A percentile compares a stretch with the other conserved stretches of the same genome.
Evolutionary conservation across 2,113 vertebrate species (phyloP).

Genomic region (Heptranchias perlo): DNA sequence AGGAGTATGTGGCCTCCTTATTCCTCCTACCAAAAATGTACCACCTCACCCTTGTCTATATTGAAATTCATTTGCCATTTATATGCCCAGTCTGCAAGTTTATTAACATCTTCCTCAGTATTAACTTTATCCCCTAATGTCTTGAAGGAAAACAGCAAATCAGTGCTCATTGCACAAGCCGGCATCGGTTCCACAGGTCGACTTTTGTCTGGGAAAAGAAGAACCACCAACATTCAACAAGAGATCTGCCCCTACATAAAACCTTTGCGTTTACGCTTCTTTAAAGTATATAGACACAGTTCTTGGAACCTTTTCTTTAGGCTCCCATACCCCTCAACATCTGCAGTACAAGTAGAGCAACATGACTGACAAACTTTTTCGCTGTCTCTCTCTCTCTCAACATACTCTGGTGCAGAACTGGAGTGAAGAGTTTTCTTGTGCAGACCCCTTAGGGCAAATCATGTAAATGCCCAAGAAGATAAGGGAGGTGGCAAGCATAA

Average conservation of each 20-base stretch:
- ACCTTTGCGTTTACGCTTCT: neutral
- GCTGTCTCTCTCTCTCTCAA: neutral
- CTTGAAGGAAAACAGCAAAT: neutral
- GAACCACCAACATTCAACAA: neutral
- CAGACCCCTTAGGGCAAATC: neutral
- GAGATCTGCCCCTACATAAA: neutral
- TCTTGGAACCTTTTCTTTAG: neutral
- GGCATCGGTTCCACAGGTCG: neutral
- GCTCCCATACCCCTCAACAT: neutral
- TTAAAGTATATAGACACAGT: neutral
- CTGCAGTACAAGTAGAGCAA: neutral
- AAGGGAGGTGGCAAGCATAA: neutral
- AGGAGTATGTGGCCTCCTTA: too few species aligned
- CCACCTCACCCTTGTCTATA: too few species aligned
- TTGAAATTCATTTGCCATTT: too few species aligned
- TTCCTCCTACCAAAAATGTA: too few species aligned
- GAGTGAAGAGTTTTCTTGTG: neutral
- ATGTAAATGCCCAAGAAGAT: neutral
- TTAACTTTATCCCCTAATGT: neutral
- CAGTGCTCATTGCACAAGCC: neutral
- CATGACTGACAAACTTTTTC: too few species aligned
- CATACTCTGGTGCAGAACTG: neutral
- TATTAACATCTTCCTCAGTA: neutral
- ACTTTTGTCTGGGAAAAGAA: neutral
- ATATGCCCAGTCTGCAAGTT: neutral